Evolutionary conservation across 2,797 vertebrate species (phyloP).

Genomic region (Lerista edwardsae): DNA sequence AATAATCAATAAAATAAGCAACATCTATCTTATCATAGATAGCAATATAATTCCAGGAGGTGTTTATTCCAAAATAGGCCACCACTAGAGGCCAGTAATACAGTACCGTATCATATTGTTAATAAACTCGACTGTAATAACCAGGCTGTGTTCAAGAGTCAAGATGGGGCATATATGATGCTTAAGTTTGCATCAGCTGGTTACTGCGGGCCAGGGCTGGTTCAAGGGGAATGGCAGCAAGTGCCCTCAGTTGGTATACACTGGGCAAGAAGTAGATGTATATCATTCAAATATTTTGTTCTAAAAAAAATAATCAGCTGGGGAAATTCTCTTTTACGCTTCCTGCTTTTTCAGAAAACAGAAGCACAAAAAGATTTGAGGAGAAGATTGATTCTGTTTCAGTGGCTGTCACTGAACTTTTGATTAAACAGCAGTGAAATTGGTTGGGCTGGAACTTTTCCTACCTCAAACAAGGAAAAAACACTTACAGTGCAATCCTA

Average conservation of each 20-base stretch:
- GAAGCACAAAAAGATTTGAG: background rate
- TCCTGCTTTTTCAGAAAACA: background rate
- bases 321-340: background rate
- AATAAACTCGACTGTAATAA: background rate
- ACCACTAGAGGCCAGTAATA: constrained; percentile 18
- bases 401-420: background rate
- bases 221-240: too few species aligned
- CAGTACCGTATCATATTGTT: background rate
- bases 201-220: background rate
- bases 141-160: background rate
- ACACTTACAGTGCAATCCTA: too few species aligned
- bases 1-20: background rate
- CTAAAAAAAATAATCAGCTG: background rate
- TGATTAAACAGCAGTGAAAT: background rate
- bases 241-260: background rate
- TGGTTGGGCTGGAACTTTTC: background rate
- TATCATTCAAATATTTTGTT: background rate
- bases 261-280: background rate
- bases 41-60: too few species aligned
- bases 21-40: background rate
- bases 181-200: background rate
- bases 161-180: background rate
- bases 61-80: background rate
- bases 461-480: background rate
- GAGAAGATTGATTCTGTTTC: background rate